A percentile compares a stretch with the other conserved stretches of the same genome.
Conservation (phyloP, 2,113 vertebrate species). For the Paraplagusia blochii region DNA sequence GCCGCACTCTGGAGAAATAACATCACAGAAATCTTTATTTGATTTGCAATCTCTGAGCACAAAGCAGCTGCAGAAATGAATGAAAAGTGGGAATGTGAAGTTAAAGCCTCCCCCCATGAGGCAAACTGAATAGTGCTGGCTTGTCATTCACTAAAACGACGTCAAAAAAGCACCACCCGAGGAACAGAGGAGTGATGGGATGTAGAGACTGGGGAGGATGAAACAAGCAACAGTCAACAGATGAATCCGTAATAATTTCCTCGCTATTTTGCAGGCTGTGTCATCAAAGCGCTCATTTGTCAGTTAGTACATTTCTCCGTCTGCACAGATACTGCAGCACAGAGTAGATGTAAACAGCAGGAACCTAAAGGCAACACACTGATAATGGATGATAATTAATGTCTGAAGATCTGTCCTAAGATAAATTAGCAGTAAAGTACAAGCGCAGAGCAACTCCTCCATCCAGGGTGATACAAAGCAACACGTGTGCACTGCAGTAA, state of each 20-base stretch:
- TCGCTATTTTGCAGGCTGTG: constrained; percentile 17
- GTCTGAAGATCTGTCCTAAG: background rate
- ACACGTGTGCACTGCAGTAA: background rate
- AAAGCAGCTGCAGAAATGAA: background rate
- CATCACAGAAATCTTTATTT: background rate
- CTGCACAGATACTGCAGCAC: constrained; percentile 4
- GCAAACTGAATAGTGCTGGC: constrained; percentile 3
- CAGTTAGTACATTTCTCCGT: constrained; percentile 10
- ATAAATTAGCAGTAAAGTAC: no score
- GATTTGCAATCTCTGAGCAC: background rate
- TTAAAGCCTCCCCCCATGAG: background rate
- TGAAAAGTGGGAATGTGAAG: no score
- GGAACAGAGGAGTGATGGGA: constrained; percentile 3
- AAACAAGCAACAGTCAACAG: constrained; percentile 16
- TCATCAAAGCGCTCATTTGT: constrained; percentile 31
- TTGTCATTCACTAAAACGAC: constrained; percentile 15
- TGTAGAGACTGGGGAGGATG: constrained; percentile 2
- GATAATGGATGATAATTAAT: constrained; percentile 3
- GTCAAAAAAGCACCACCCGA: background rate
- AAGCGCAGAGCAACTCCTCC: background rate
- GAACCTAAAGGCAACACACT: constrained; percentile 4
- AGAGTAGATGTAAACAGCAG: constrained; percentile 20
- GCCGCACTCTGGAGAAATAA: no score
- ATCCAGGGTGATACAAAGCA: background rate
- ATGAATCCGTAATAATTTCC: constrained; percentile 49